Base-by-base conservation (phyloP, 1,140 invertebrate species). In the Conus ventricosus region DNA sequence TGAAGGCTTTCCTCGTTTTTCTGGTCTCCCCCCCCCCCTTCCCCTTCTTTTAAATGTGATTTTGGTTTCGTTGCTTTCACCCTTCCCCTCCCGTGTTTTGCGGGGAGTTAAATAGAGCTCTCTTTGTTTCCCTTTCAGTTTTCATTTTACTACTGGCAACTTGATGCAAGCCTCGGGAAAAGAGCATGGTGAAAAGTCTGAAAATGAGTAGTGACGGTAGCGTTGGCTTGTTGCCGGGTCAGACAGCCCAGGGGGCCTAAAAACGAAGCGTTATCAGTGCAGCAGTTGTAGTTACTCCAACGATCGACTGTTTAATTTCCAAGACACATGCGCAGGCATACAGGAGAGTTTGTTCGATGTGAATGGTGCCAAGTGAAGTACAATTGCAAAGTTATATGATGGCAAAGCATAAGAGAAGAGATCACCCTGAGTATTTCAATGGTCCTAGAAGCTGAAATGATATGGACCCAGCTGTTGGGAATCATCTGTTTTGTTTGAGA, bases 271-370 rank as follows among this genome's bases (percentile, higher is more conserved):
- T 20, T 87, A 87, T 20, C 67, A 67, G 39, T 87, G 85, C 54
- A 57, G 10, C 75, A 39, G 39, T 54, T 87, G 85, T 57, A 39
- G 51, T 27, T 87, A 87, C 54, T 87, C 85, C 53, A 78, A 67
- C 54, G 25, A 55, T 57, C 85, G 85, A 5, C 25, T 78, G 85
- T 86, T 87, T 85, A 90, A 90, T 67, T 88, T 27, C 60, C 67
- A 55, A 83, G 87, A 67, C 89, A 90, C 55, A 88, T 90, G 89
- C 87, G 88, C 39, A 81, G 85, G 81, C 89, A 90, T 51, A 90
- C 82, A 54, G 87, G 87, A 63, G 85, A 90, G 25, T 60, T 60
- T 90, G 85, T 90, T 90, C 87, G 25, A 81, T 90, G 89, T 88
- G 39, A 87, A 54, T 81, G 86, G 63, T 90, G 84, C 84, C 84